Evolutionary conservation across 2,888 invertebrate species (phyloP).

Genomic region (Atethmia centrago): DNA sequence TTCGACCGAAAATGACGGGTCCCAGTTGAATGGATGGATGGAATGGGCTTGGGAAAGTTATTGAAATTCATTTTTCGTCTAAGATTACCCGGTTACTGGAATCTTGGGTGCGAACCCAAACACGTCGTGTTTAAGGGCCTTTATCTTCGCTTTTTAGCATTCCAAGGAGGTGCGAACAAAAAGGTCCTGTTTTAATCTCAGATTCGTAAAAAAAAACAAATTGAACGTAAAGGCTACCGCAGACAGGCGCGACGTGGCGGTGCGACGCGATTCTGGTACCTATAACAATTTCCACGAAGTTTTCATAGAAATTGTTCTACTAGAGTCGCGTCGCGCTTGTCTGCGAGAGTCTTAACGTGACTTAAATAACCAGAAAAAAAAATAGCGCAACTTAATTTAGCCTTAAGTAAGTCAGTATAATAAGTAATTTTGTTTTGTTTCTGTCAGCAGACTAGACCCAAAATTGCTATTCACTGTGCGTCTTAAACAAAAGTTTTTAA

Average conservation of each 20-base stretch:
- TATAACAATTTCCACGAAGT: no score
- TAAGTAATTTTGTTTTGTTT: conserved; percentile 25
- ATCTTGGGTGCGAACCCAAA: conserved; percentile 49
- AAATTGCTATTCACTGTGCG: conserved; percentile 42
- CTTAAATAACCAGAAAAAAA: conserved; percentile 27
- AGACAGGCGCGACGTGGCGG: no score
- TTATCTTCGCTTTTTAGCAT: conserved; percentile 54
- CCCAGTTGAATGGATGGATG: conserved; percentile 64
- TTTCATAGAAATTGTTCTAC: no score
- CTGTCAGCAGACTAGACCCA: conserved; percentile 23
- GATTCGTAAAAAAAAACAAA: conserved; percentile 22
- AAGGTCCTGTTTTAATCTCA: conserved; percentile 17
- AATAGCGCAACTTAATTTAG: conserved; percentile 36
- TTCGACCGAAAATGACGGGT: conserved; percentile 75
- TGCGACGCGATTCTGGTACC: no score
- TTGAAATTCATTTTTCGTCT: conserved; percentile 64
- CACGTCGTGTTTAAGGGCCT: conserved; percentile 37
- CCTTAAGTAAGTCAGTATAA: conserved; percentile 17
- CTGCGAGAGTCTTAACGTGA: no score
- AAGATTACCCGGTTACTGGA: conserved; percentile 46
- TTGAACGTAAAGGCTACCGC: no score
- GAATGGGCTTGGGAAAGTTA: conserved; percentile 63
- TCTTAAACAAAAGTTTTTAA: conserved; percentile 39
- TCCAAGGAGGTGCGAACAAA: conserved; percentile 41
- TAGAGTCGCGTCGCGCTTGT: no score